phyloP scores from a whole-genome alignment of 2,888 invertebrate genomes.

The Xestia sexstrigata region DNA sequence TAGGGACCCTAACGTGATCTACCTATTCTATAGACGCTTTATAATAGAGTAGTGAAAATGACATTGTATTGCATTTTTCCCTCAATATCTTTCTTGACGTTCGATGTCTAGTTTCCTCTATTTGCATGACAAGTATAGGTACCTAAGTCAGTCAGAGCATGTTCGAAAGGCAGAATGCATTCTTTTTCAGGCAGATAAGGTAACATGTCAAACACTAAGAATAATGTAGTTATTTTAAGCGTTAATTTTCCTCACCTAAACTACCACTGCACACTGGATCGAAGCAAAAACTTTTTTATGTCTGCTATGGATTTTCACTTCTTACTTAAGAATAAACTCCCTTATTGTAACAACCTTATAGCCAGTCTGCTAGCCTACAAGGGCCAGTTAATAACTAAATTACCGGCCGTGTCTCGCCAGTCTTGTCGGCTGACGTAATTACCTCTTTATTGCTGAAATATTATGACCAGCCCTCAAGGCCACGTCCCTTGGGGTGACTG shows the following conservation, averaged over 20 bases:
- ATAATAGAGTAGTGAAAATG: too few relatives aligned
- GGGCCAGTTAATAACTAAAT: constrained; percentile 56
- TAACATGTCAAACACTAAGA: neutral
- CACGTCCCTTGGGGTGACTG: constrained; percentile 54
- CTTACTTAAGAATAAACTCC: neutral
- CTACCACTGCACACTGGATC: neutral
- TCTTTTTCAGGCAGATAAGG: neutral
- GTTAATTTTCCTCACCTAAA: neutral
- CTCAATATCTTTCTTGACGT: neutral
- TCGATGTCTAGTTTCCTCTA: neutral
- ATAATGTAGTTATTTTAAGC: neutral
- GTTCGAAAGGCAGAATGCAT: neutral
- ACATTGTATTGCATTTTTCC: neutral
- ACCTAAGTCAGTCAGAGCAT: neutral
- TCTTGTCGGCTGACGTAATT: constrained; percentile 61
- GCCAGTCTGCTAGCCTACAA: constrained; percentile 51
- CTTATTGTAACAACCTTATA: constrained; percentile 2
- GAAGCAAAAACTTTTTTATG: neutral
- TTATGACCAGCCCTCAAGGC: constrained; percentile 58
- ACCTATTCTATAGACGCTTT: too few relatives aligned
- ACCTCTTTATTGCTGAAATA: constrained; percentile 71
- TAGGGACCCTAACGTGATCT: neutral
- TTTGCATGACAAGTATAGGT: neutral
- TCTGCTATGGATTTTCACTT: neutral
- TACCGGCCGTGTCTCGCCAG: constrained; percentile 40